Conservation (phyloP, 2,888 invertebrate genomes). For the Synergus gifuensis region DNA sequence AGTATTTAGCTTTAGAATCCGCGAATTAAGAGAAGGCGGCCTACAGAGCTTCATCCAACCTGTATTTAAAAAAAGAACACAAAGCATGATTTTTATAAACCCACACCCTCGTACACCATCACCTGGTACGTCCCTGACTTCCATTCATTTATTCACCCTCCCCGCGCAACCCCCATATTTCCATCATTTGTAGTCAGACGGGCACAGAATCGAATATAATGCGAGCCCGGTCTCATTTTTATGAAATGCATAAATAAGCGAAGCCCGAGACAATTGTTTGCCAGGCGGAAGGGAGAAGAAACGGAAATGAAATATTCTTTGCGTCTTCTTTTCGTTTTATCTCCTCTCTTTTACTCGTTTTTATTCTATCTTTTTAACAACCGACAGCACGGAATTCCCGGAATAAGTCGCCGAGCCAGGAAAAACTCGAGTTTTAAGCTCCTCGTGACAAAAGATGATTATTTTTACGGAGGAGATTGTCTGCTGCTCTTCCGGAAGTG, state of each 20-base stretch:
- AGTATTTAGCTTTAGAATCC: no score
- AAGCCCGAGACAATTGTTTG: slow-evolving; percentile 37
- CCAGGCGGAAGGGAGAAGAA: slow-evolving; percentile 35
- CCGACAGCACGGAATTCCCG: slow-evolving; percentile 31
- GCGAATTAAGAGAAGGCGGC: no score
- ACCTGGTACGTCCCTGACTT: slow-evolving; percentile 20
- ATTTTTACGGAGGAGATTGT: slow-evolving; percentile 37
- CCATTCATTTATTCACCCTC: slow-evolving; percentile 30
- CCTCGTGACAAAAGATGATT: slow-evolving; percentile 36
- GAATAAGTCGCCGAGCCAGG: slow-evolving; percentile 30
- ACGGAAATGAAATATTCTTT: slow-evolving; percentile 41
- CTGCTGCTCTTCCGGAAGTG: slow-evolving; percentile 32
- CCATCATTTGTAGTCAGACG: slow-evolving; percentile 23
- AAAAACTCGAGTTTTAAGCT: slow-evolving; percentile 30
- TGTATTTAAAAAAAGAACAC: background rate
- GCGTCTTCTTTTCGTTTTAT: slow-evolving; percentile 37
- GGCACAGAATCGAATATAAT: slow-evolving; percentile 29
- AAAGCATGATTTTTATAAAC: slow-evolving; percentile 18
- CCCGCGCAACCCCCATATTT: slow-evolving; percentile 1
- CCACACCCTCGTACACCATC: slow-evolving; percentile 21
- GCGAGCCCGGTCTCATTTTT: slow-evolving; percentile 41
- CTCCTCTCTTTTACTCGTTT: slow-evolving; percentile 12
- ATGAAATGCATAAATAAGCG: slow-evolving; percentile 41
- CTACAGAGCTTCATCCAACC: background rate
- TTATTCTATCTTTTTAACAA: slow-evolving; percentile 14